Base-by-base conservation (phyloP, 2,797 vertebrate genomes). In the Lacerta viridis region DNA sequence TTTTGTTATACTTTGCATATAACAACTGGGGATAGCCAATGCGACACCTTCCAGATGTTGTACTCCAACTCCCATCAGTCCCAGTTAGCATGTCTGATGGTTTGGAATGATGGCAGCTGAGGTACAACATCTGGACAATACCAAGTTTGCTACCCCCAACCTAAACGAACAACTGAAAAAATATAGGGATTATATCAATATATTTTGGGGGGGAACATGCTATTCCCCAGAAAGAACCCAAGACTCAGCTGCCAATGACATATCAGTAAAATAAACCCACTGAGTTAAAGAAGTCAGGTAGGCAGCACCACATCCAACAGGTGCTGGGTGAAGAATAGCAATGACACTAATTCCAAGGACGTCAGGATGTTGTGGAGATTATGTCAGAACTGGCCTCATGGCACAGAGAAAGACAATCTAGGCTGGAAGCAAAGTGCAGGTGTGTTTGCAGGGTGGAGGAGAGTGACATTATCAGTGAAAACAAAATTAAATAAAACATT, bases 211-310 rank as follows among this genome's bases (percentile, higher is more conserved):
- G 36, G 39, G 20, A 11, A 71, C 25, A 2, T 10, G 36, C 10
- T 36, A 15, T n/a, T 8, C 27, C 17, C 41, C 7, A 61, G 8
- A 87, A 10, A 61, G 29, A 86, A 78, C 41, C 25, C 39, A 69
- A 18, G 27, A 29, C 50, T 85, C 55, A 50, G 25, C 43, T 86
- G 33, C 11, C 68, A 87, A 74, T 74, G 50, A 72, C 78, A 85
- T n/a, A 36, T 39, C 36, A 77, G 66, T 77, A 66, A 77, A 66
- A 85, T 77, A 74, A 66, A 68, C 55, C 33, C 43, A 55, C 74
- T 5, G 23, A 50, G 46, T 25, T 66, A 71, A 83, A 83, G 33
- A 71, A 33, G 27, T 10, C n/a, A 33, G 41, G 17, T 33, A 23
- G 41, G 17, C 7, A 15, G 23, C 55, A 3, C 10, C 20, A 39